Evolutionary conservation across 2,113 vertebrate species (phyloP).

Genomic region (Neolamprologus tretocephalus): DNA sequence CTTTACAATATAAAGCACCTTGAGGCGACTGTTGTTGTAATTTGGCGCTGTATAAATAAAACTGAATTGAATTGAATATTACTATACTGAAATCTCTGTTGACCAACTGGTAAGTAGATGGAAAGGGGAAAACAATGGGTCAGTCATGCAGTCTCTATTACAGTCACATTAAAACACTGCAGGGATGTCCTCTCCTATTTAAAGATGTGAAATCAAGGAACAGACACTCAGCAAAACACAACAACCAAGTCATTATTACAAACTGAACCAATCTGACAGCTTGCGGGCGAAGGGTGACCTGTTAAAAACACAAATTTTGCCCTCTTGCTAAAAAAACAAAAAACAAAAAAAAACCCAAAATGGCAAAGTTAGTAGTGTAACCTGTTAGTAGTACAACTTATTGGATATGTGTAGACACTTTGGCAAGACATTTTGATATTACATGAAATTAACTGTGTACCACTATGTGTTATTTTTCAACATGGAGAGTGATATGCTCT

Average conservation of each 20-base stretch:
- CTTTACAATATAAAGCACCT: neutral
- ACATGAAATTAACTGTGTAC: neutral
- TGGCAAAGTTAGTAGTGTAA: neutral
- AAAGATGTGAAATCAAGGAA: neutral
- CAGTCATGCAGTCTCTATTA: slow-evolving; percentile 13
- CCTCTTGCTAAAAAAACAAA: neutral
- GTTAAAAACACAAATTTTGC: neutral
- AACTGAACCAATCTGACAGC: neutral
- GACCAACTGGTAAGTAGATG: neutral
- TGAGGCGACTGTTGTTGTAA: neutral
- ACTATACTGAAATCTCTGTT: neutral
- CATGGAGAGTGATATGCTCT: neutral
- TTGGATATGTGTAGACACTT: neutral
- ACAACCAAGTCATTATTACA: neutral
- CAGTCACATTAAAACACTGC: neutral
- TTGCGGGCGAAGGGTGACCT: neutral
- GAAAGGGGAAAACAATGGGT: neutral
- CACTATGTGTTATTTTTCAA: neutral
- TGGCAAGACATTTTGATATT: neutral
- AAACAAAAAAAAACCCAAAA: accelerated
- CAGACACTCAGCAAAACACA: neutral
- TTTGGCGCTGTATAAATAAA: neutral
- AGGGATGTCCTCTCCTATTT: neutral
- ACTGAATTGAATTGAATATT: neutral
- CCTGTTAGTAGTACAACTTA: neutral